A percentile compares a stretch with the other conserved stretches of the same genome.
These are phyloP conservation scores for Brachionus rotundiformis DNA, from an alignment of 1,140 invertebrate species.

Conservation along the genomic window DNA sequence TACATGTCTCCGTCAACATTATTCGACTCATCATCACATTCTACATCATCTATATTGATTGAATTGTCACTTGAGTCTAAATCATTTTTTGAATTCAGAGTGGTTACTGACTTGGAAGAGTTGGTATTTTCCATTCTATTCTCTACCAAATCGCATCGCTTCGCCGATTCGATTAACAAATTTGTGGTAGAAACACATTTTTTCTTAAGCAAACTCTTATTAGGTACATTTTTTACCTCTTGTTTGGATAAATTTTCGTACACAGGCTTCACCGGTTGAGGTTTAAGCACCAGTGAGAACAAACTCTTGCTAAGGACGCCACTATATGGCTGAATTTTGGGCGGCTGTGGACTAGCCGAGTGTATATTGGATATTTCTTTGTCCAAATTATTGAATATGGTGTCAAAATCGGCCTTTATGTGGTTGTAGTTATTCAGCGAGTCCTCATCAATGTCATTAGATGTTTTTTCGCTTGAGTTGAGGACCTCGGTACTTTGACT, in stretches of 20 bases:
- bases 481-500: conserved; percentile 23
- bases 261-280: conserved; percentile 13
- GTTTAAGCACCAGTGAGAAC: conserved; percentile 36
- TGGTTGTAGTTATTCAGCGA: conserved; percentile 32
- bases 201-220: conserved; percentile 12
- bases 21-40: conserved; percentile 12
- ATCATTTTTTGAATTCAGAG: conserved; percentile 43
- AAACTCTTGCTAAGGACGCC: conserved; percentile 48
- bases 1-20: not conserved
- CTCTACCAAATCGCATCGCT: not conserved
- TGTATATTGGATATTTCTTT: conserved; percentile 27
- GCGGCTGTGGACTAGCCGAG: not conserved
- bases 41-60: conserved; percentile 22
- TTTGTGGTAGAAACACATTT: conserved; percentile 42
- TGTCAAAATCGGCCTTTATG: not conserved
- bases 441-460: conserved; percentile 30
- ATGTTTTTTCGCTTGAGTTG: conserved; percentile 1
- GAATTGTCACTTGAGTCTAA: conserved; percentile 43
- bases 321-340: conserved; percentile 44
- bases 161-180: not conserved
- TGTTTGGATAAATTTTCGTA: not conserved
- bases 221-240: not conserved
- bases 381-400: conserved; percentile 22
- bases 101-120: conserved; percentile 34
- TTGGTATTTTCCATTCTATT: not conserved